Evolutionary conservation across 2,797 vertebrate genomes (phyloP), one percentile per base, ranked within the genome.

Genomic region (Paguma larvata): DNA sequence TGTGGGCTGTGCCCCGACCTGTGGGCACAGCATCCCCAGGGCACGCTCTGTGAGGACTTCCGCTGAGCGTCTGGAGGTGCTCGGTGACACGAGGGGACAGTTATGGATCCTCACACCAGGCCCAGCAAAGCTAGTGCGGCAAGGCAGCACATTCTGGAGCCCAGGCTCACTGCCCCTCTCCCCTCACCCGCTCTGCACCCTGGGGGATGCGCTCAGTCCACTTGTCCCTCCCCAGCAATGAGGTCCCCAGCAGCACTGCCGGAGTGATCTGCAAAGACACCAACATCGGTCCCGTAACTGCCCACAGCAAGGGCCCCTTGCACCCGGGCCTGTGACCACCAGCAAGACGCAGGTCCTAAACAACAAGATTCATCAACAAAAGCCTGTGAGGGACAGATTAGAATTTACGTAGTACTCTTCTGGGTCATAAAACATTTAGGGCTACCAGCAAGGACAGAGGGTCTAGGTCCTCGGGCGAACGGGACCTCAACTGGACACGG

Each of bases 1-100:
- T 3, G 6, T 3, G 38, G 30, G 9, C 6, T 6, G 1, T 3
- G 1, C 25, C 18, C 30, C 6, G 0, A 65, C 51, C 41, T 41
- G 15, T n/a, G 27, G 18, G 11, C 11, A 30, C 18, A 41, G 48
- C 21, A 30, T 8, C 67, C n/a, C 67, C 67, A 21, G 4, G 2
- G 1, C 68, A 27, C 2, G 4, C 4, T 41, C 46, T 27, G 14
- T 4, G 56, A 67, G 6, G 2, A 59, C 59, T 53, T 46, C 21
- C 23, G 34, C 5, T 1, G 13, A 23, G 10, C 5, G 32, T 30
- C 12, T 2, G 6, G 56, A 67, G 21, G 34, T 18, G 8, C 80
- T 93, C 19, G 0, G 65, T 5, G 51, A 93, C 6, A 85, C 4
- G 18, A 19, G 59, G 46, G 51, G 25, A 59, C n/a, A 6, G 18